A percentile compares a stretch with the other conserved stretches of the same genome.
Evolutionary conservation across 2,113 vertebrate genomes (phyloP).

Genomic region (Oriolus oriolus): DNA sequence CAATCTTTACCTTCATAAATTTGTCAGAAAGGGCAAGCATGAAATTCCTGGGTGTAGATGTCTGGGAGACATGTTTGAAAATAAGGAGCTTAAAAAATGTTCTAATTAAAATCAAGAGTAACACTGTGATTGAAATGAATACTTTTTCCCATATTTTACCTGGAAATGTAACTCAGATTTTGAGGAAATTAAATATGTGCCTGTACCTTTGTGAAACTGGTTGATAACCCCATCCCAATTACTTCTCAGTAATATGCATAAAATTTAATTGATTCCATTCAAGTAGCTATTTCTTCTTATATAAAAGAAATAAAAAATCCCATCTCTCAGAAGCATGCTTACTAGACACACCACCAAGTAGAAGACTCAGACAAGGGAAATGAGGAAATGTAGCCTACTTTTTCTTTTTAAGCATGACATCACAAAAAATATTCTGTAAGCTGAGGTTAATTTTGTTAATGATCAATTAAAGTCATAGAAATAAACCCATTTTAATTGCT

Average conservation of each 20-base stretch:
- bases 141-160: neutral
- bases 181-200: conserved; percentile 21
- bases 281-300: conserved; percentile 11
- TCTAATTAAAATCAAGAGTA: neutral
- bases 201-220: conserved; percentile 20
- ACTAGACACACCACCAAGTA: neutral
- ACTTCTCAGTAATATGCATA: conserved; percentile 16
- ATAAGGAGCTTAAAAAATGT: neutral
- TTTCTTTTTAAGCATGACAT: neutral
- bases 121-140: neutral
- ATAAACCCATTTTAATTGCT: neutral
- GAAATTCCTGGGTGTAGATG: conserved; percentile 53
- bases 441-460: neutral
- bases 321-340: neutral
- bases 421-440: neutral
- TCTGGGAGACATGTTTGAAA: conserved; percentile 34
- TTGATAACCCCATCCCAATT: conserved; percentile 54
- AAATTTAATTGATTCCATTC: conserved; percentile 41
- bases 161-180: conserved; percentile 28
- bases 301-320: conserved; percentile 17
- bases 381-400: neutral
- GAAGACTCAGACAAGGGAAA: neutral
- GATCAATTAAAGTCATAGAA: neutral
- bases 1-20: conserved; percentile 46
- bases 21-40: conserved; percentile 13